Conservation (phyloP, 1,140 invertebrate species). For the Drosophila santomea region DNA sequence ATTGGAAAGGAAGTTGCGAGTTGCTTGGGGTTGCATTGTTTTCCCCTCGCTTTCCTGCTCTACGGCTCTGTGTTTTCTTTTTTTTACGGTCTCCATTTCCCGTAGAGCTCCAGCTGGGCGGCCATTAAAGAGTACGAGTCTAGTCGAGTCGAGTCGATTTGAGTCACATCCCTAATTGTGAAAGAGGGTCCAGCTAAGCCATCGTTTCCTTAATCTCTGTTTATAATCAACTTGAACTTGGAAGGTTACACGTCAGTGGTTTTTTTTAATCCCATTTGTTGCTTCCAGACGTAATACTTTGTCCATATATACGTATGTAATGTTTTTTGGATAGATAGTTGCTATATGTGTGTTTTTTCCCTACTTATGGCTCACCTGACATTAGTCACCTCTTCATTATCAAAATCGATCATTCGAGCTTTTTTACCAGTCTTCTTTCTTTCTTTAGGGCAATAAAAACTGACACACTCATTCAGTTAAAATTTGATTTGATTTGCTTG, state of each 20-base stretch:
- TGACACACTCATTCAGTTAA: slow-evolving; percentile 17
- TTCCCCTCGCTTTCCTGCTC: slow-evolving; percentile 32
- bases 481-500: slow-evolving; percentile 2
- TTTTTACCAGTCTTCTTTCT: slow-evolving; percentile 17
- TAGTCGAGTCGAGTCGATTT: slow-evolving; percentile 32
- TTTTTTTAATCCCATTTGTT: slow-evolving; percentile 9
- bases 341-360: background rate
- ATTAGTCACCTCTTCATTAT: slow-evolving; percentile 37
- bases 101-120: slow-evolving; percentile 45
- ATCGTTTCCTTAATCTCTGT: slow-evolving; percentile 23
- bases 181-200: slow-evolving; percentile 3
- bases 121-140: slow-evolving; percentile 50
- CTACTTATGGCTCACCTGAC: slow-evolving; percentile 13
- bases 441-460: slow-evolving; percentile 25
- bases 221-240: slow-evolving; percentile 45
- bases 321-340: too few species aligned
- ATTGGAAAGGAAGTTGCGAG: slow-evolving; percentile 77
- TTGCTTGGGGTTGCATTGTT: slow-evolving; percentile 50
- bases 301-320: too few species aligned
- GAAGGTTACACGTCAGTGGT: slow-evolving; percentile 10
- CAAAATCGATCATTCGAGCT: slow-evolving; percentile 36
- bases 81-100: slow-evolving; percentile 52
- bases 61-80: slow-evolving; percentile 31
- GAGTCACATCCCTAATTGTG: slow-evolving; percentile 45
- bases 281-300: background rate